A percentile compares a stretch with the other conserved stretches of the same genome.
These are phyloP conservation scores for Listrodromus nycthemerus DNA, from an alignment of 2,888 invertebrate genomes.

Conservation along the genomic window DNA sequence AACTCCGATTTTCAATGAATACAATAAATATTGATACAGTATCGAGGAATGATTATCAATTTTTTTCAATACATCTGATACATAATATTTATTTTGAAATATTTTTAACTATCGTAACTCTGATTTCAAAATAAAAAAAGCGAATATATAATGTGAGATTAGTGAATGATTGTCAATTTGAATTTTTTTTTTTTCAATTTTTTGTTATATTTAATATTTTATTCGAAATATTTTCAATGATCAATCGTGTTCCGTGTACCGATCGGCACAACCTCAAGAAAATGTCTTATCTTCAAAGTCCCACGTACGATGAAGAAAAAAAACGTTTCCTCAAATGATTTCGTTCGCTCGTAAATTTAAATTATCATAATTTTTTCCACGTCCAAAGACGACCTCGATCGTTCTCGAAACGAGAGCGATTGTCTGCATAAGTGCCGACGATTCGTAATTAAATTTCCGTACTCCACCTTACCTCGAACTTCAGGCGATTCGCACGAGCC, in stretches of 20 bases:
- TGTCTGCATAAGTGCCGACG: neutral
- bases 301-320: neutral
- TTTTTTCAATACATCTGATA: no score
- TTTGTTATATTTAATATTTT: neutral
- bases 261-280: neutral
- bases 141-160: neutral
- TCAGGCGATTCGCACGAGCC: constrained; percentile 66
- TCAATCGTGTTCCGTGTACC: neutral
- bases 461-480: constrained; percentile 78
- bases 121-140: neutral
- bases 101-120: constrained; percentile 25
- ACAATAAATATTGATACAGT: no score
- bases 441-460: constrained; percentile 36
- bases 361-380: constrained; percentile 19
- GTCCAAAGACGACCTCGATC: constrained; percentile 31
- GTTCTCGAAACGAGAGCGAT: constrained; percentile 24
- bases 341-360: neutral
- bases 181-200: neutral
- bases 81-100: no score
- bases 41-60: no score
- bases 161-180: neutral
- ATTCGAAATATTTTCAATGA: neutral
- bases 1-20: constrained; percentile 4
- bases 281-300: constrained; percentile 21
- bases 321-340: constrained; percentile 25